phyloP scores from a whole-genome alignment of 2,888 invertebrate genomes.

The Trichogramma dendrolimi region DNA sequence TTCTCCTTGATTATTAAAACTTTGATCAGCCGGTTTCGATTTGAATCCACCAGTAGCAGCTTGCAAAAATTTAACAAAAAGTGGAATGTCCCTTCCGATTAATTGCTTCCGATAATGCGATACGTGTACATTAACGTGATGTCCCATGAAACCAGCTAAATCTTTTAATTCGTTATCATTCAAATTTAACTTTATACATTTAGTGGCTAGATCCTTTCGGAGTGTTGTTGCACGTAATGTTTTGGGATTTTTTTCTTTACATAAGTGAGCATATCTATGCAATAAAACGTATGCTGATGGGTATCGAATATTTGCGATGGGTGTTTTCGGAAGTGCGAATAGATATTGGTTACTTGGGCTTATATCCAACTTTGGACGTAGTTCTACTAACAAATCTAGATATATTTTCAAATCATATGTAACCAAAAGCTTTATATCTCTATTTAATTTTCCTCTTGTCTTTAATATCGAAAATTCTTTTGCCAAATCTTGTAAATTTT shows the following conservation, averaged over 20 bases:
- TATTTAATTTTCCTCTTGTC: not conserved
- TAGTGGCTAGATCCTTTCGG: slow-evolving; percentile 7
- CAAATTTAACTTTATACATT: slow-evolving; percentile 1
- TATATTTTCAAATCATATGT: not conserved
- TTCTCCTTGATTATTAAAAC: too few relatives aligned
- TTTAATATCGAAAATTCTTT: not conserved
- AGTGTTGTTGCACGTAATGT: not conserved
- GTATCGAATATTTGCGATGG: not conserved
- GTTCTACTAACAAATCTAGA: not conserved
- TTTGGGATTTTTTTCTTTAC: not conserved
- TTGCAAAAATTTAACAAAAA: not conserved
- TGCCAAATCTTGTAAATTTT: not conserved
- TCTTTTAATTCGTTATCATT: not conserved
- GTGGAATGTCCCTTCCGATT: not conserved
- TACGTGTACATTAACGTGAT: slow-evolving; percentile 1
- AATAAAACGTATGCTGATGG: not conserved
- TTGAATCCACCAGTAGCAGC: not conserved
- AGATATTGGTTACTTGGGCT: slow-evolving; percentile 3
- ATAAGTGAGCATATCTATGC: not conserved
- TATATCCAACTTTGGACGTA: not conserved
- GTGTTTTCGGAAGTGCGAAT: slow-evolving; percentile 5
- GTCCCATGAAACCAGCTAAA: slow-evolving; percentile 2
- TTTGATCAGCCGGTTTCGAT: too few relatives aligned
- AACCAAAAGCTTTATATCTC: not conserved
- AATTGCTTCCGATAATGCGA: not conserved